Base-by-base conservation (phyloP, 2,797 vertebrate genomes). In the Rhinophrynus dorsalis region DNA sequence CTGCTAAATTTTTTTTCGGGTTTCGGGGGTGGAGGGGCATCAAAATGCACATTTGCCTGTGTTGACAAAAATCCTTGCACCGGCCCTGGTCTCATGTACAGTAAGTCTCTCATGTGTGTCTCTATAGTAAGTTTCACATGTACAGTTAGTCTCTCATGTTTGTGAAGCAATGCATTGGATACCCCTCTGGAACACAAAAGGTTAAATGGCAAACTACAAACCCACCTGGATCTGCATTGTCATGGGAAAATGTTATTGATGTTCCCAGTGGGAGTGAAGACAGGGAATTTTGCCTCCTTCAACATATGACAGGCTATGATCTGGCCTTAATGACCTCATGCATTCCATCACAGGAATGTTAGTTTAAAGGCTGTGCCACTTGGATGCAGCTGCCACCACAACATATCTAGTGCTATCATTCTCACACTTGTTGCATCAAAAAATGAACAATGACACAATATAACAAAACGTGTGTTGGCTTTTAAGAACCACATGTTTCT, bases 291-390 rank as follows among this genome's bases (percentile, higher is more conserved):
- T 59, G 67, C 60, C 73, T 71, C 50, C 60, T 50, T 52, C 33
- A 65, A 8, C 44, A 27, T 27, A 60, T 44, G 37, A 45, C 40
- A 29, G 26, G 26, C 33, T 44, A 73, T 74, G 57, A 30, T 12
- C 74, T 55, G 18, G 5, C 68, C 54, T 76, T 78, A 30, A 2
- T 76, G 30, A 71, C 57, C 29, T 78, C 44, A 17, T 32, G 3
- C 60, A 68, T 82, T 80, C 55, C 45, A 71, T 66, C 57, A 65
- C 33, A 80, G 51, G 81, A 78, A 56, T 65, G 32, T 42, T 73
- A 29, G 24, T 75, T 27, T 26, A 30, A 58, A 71, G 13, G 44
- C 15, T 30, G n/a, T n/a, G 18, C 51, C 29, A 29, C 20, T 77
- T 26, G 26, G 6, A 11, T 47, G 2, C 58, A 74, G 58, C 40